These are phyloP conservation scores for Nymphalis polychloros DNA, from an alignment of 2,888 invertebrate genomes.

Conservation along the genomic window DNA sequence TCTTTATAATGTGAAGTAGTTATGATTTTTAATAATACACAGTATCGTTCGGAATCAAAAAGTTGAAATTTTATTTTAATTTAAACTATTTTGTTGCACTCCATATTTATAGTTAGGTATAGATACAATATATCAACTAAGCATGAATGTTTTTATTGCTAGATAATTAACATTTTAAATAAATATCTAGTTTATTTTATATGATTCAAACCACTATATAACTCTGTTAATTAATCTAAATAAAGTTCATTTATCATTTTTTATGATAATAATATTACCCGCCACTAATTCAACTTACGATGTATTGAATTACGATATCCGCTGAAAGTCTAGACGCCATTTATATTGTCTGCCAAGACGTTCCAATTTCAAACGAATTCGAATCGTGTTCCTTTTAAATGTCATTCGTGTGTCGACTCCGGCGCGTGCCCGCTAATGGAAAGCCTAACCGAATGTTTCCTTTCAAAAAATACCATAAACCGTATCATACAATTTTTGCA, in stretches of 20 bases:
- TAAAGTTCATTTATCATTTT: slow-evolving; percentile 5
- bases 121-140: no score
- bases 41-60: no score
- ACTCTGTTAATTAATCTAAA: slow-evolving; percentile 3
- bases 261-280: slow-evolving; percentile 11
- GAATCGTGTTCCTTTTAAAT: slow-evolving; percentile 75
- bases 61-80: no score
- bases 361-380: slow-evolving; percentile 69
- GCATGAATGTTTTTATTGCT: neutral
- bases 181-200: neutral
- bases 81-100: no score
- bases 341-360: slow-evolving; percentile 64
- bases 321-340: slow-evolving; percentile 73
- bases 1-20: no score
- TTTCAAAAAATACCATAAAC: slow-evolving; percentile 53
- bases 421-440: slow-evolving; percentile 80
- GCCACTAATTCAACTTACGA: slow-evolving; percentile 32
- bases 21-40: no score
- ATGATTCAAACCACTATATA: neutral
- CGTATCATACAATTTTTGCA: slow-evolving; percentile 36
- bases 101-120: no score
- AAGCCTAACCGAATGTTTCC: slow-evolving; percentile 66
- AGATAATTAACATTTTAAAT: neutral
- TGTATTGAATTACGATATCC: slow-evolving; percentile 52
- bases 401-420: slow-evolving; percentile 74